Evolutionary conservation across 2,888 invertebrate species (phyloP), one percentile per base, ranked within the genome.

Genomic region (Philaethria dido): DNA sequence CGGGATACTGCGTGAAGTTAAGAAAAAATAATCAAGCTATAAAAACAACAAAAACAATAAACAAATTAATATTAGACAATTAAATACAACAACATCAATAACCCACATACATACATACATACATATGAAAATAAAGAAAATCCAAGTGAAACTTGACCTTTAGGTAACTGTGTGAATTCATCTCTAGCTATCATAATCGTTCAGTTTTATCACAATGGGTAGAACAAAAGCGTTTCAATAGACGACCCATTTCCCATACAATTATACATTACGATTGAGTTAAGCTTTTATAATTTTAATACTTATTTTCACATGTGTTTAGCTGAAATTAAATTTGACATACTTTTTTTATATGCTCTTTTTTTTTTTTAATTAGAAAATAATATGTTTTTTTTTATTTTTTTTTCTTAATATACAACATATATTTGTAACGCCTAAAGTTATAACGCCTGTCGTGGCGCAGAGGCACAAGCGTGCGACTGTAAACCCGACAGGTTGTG

Each of bases 221-320:
- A 22, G 13, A 16, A 64, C 67, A 69, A 69, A 57, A 64, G 33
- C 39, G 45, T 45, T 64, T 69, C 60, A 36, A 63, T 68, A 48
- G 48, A 59, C n/a, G 64, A 57, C 68, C 65, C 16, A 60, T 47
- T 70, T 70, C 70, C 44, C 70, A 70, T 47, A 36, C 60, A 48
- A 70, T 70, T 69, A 62, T 45, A 62, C 22, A 50, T 44, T 60
- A 50, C 22, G 57, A 22, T 63, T 45, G 8, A 22, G 16, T 20
- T 42, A 36, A n/a, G 14, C 45, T 39, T 36, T 60, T 60, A 54
- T 61, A 22, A 54, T 33, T 8, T 54, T 39, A 61, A 50, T 13
- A 9, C 8, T 50, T 50, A 50, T 25, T 29, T 50, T 50, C 25
- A 50, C 25, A 50, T 25, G n/a, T 9, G 14, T 25, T 48, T 22